phyloP scores from a whole-genome alignment of 2,797 vertebrate genomes.

The Rhinophrynus dorsalis region DNA sequence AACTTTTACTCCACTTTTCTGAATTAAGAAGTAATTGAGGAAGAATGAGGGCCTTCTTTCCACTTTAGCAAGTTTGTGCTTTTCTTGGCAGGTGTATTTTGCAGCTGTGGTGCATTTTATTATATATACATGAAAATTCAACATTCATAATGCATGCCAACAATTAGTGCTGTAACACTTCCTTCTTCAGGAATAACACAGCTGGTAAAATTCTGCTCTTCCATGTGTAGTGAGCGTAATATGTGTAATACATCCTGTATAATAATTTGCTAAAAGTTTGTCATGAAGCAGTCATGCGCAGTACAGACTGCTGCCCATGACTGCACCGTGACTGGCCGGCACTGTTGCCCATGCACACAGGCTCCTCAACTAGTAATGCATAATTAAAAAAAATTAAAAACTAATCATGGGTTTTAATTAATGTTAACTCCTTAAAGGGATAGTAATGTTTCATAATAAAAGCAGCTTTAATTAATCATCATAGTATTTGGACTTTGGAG shows the following conservation, averaged over 20 bases:
- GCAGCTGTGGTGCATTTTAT: slow-evolving; percentile 48
- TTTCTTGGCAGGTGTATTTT: slow-evolving; percentile 24
- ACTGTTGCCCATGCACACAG: too few relatives aligned
- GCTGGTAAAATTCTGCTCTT: slow-evolving; percentile 16
- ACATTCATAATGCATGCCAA: slow-evolving; percentile 33
- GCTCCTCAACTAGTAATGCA: too few relatives aligned
- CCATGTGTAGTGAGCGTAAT: not conserved
- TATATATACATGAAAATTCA: slow-evolving; percentile 45
- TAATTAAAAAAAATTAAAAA: not conserved
- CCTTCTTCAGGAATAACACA: slow-evolving; percentile 47
- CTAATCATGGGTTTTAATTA: too few relatives aligned
- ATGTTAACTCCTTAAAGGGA: too few relatives aligned
- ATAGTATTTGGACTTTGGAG: too few relatives aligned
- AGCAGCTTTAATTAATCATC: too few relatives aligned
- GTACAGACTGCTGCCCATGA: too few relatives aligned
- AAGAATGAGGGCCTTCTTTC: slow-evolving; percentile 44
- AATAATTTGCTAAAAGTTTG: too few relatives aligned
- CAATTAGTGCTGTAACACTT: slow-evolving; percentile 20
- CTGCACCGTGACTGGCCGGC: too few relatives aligned
- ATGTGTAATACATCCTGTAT: not conserved
- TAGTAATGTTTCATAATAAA: too few relatives aligned
- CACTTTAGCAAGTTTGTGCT: slow-evolving; percentile 43
- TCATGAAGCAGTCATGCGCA: too few relatives aligned
- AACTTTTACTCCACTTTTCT: slow-evolving; percentile 43
- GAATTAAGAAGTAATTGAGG: slow-evolving; percentile 47